Percentiles rank a stretch among this genome's conserved stretches.
These are phyloP conservation scores for Tipula vernalis DNA, from an alignment of 2,888 invertebrate species.

Conservation along the genomic window DNA sequence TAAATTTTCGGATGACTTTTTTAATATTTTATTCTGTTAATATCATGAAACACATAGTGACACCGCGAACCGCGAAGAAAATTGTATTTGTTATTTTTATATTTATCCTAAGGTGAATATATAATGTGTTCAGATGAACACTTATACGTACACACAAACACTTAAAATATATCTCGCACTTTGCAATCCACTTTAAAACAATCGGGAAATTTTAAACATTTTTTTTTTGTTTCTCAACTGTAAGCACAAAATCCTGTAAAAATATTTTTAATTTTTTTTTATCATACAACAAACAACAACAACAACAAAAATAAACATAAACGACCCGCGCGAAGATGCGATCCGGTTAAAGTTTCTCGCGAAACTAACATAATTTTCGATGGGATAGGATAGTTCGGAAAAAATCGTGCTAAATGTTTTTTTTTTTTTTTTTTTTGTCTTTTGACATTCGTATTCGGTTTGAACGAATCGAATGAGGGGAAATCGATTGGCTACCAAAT, in stretches of 20 bases:
- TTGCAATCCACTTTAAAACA: neutral
- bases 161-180: neutral
- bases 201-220: neutral
- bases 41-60: neutral
- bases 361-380: neutral
- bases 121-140: neutral
- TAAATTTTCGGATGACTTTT: neutral
- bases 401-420: neutral
- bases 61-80: neutral
- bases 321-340: neutral
- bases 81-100: neutral
- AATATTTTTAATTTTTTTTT: neutral
- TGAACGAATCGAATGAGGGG: neutral
- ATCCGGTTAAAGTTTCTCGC: conserved; percentile 4
- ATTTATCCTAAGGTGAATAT: neutral
- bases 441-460: neutral
- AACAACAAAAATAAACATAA: neutral
- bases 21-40: neutral
- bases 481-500: neutral
- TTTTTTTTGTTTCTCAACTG: neutral
- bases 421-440: neutral
- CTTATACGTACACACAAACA: neutral
- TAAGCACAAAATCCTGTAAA: neutral
- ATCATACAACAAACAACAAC: neutral
- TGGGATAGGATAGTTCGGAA: neutral